These are phyloP conservation scores for Cerceris rybyensis DNA, from an alignment of 2,888 invertebrate genomes.

Conservation along the genomic window DNA sequence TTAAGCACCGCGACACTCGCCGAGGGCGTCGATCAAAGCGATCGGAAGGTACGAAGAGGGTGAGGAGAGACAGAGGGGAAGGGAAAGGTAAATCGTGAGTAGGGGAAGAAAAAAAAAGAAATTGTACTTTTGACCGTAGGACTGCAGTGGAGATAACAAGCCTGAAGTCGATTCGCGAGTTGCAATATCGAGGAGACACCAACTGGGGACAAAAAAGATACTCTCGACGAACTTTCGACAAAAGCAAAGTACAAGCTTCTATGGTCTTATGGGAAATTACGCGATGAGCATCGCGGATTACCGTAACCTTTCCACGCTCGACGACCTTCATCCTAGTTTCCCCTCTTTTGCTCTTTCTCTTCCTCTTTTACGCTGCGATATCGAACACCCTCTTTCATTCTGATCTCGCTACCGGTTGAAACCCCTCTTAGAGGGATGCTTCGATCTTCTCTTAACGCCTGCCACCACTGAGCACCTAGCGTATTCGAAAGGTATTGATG, in stretches of 20 bases:
- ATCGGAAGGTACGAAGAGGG: slow-evolving; percentile 11
- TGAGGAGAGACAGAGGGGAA: neutral
- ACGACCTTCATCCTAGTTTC: slow-evolving; percentile 29
- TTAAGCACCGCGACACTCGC: slow-evolving; percentile 59
- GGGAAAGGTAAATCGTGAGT: neutral
- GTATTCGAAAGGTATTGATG: slow-evolving; percentile 60
- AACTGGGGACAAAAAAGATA: slow-evolving; percentile 44
- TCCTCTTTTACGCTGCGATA: too few relatives aligned
- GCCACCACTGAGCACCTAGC: slow-evolving; percentile 53
- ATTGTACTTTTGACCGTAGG: slow-evolving; percentile 24
- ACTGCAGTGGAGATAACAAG: neutral
- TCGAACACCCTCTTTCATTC: neutral
- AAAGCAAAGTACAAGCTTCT: slow-evolving; percentile 54
- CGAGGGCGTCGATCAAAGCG: slow-evolving; percentile 43
- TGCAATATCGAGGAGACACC: slow-evolving; percentile 15
- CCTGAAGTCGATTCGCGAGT: slow-evolving; percentile 14
- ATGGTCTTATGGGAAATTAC: slow-evolving; percentile 78
- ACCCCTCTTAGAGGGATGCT: neutral
- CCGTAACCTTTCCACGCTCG: slow-evolving; percentile 54
- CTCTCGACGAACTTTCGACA: slow-evolving; percentile 60
- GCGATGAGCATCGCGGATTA: slow-evolving; percentile 74
- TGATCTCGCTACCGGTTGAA: slow-evolving; percentile 7
- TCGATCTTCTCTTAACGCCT: slow-evolving; percentile 54
- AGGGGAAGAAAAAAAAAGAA: neutral
- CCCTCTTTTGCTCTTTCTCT: neutral